phyloP scores from a whole-genome alignment of 2,113 vertebrate species.

The Nothocercus nigrocapillus region DNA sequence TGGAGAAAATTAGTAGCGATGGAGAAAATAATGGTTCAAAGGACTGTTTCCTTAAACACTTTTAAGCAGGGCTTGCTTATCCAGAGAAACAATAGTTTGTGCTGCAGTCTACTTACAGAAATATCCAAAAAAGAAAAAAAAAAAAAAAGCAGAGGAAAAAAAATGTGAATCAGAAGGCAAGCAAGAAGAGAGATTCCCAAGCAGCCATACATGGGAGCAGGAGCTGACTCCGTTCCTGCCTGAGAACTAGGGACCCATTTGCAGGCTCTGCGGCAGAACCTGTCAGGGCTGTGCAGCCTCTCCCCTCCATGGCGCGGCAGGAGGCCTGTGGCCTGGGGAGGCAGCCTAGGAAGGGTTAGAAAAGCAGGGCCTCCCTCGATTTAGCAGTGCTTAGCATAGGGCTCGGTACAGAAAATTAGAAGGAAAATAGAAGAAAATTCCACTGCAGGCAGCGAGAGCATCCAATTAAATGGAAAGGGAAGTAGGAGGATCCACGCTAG shows the following conservation, averaged over 20 bases:
- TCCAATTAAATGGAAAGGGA: background rate
- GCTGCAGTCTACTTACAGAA: background rate
- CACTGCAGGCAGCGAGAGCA: background rate
- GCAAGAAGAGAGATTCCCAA: background rate
- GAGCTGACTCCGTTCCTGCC: background rate
- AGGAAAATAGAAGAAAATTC: background rate
- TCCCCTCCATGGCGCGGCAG: rapidly evolving
- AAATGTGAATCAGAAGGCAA: rapidly evolving
- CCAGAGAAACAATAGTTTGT: background rate
- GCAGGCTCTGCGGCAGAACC: background rate
- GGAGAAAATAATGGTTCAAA: background rate
- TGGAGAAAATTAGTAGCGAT: background rate
- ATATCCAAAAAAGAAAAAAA: background rate
- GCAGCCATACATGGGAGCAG: background rate
- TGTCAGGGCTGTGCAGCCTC: background rate
- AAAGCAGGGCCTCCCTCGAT: background rate
- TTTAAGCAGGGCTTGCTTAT: background rate
- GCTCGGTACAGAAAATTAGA: background rate
- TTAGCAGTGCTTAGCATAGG: background rate
- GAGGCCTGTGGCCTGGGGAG: rapidly evolving
- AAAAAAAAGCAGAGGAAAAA: too few relatives aligned
- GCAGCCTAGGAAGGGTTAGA: background rate
- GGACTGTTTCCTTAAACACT: background rate
- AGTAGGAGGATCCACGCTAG: background rate
- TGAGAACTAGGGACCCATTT: background rate